These are phyloP conservation scores for Lates calcarifer DNA, from an alignment of 2,113 vertebrate species.

Conservation along the genomic window DNA sequence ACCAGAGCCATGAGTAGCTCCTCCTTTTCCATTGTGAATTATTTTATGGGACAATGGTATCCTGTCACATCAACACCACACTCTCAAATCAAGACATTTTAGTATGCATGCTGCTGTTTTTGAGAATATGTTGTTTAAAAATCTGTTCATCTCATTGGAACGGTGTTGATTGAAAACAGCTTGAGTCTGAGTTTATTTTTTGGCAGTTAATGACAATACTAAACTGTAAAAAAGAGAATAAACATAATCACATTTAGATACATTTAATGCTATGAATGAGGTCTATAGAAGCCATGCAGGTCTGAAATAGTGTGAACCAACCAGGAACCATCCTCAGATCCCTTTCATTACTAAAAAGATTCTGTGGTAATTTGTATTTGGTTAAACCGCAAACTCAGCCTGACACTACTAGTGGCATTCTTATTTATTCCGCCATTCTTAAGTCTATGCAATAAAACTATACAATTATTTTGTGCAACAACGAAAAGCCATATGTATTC, in stretches of 20 bases:
- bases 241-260: neutral
- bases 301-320: slow-evolving; percentile 2
- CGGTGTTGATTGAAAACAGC: neutral
- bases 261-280: slow-evolving; percentile 16
- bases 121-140: too few relatives aligned
- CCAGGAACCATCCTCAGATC: slow-evolving; percentile 2
- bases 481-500: slow-evolving; percentile 2
- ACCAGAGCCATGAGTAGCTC: neutral
- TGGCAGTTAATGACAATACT: neutral
- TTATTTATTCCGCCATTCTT: neutral
- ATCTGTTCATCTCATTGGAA: neutral
- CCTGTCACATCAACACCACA: too few relatives aligned
- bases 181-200: neutral
- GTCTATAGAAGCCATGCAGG: neutral
- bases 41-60: neutral
- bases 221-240: slow-evolving; percentile 4
- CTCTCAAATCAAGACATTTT: too few relatives aligned
- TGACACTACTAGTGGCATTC: neutral
- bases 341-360: slow-evolving; percentile 7
- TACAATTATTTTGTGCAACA: neutral
- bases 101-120: too few relatives aligned
- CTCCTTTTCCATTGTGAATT: neutral
- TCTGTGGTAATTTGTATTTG: slow-evolving; percentile 24
- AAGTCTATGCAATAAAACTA: slow-evolving; percentile 1
- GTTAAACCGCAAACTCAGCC: slow-evolving; percentile 27